A percentile compares a stretch with the other conserved stretches of the same genome.
Conservation (phyloP, 2,888 invertebrate species). For the Melieria crassipennis region DNA sequence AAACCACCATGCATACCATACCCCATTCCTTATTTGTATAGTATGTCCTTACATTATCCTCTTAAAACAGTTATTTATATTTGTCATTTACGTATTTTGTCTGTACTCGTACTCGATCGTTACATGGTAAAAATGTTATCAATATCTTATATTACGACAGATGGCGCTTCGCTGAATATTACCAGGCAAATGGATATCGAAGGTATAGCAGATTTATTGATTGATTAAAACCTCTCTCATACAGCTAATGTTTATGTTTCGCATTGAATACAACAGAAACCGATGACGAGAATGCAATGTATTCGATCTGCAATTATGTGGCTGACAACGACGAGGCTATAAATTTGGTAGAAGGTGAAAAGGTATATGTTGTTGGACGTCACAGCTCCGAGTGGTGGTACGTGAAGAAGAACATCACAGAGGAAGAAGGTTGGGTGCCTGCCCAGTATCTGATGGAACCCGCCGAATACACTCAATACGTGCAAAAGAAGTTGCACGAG, state of each 20-base stretch:
- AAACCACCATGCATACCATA: conserved; percentile 12
- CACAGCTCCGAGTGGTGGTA: conserved; percentile 94
- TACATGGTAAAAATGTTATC: conserved; percentile 6
- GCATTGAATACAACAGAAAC: conserved; percentile 50
- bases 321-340: conserved; percentile 90
- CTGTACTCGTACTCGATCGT: background rate
- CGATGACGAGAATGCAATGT: conserved; percentile 79
- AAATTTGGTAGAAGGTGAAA: conserved; percentile 90
- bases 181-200: conserved; percentile 74
- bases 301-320: conserved; percentile 84
- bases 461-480: conserved; percentile 80
- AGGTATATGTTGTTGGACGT: conserved; percentile 83
- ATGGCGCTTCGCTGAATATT: conserved; percentile 78
- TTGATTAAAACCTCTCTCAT: background rate
- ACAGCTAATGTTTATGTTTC: background rate
- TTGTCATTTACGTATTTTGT: conserved; percentile 24
- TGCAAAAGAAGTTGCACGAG: conserved; percentile 88
- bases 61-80: conserved; percentile 13
- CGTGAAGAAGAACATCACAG: conserved; percentile 86
- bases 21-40: no score
- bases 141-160: conserved; percentile 65
- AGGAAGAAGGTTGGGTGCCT: conserved; percentile 95
- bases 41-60: no score
- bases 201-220: conserved; percentile 55
- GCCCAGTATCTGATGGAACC: conserved; percentile 88